Base-by-base conservation (phyloP, 2,797 vertebrate genomes). In the Centroberyx gerrardi region DNA sequence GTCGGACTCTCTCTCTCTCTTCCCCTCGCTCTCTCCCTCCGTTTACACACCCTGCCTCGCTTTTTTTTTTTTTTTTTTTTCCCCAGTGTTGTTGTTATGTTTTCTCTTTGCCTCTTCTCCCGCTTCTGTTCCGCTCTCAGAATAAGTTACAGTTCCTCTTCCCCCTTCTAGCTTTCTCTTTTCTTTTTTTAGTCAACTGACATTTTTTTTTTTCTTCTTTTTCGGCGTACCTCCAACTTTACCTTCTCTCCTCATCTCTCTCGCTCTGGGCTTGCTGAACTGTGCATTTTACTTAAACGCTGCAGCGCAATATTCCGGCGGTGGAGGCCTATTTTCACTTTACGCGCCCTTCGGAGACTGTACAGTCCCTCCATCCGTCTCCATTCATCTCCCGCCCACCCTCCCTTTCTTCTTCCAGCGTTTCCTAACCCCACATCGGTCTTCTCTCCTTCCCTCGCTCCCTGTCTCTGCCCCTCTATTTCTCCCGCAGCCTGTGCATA, bases 241-340 rank as follows among this genome's bases (percentile, higher is more conserved):
- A 74, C 81, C 48, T 82, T 73, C 74, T 72, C 58, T 72, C 53
- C 27, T 58, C 58, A 53, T 62, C 73, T 65, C 60, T 77, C 74
- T 86, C 63, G 85, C 88, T 90, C 62, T 80, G 68, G 60, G 68
- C 73, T 77, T 91, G 89, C 90, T 92, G 92, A 94, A 89, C 77
- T 88, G 51, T 91, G 91, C 84, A 81, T 90, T 94, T 92, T 90
- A 75, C 80, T 69, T 80, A 82, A 74, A 84, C 72, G 83, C 83
- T 69, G 76, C 80, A 33, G 74, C 90, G 87, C 85, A 89, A 82
- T 87, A 90, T 90, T 89, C 78, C 60, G 67, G 72, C 78, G 69
- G 78, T 72, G 75, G 78, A 85, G 64, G 75, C 74, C 87, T 89
- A 82, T 92, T 91, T 88, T 81, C 85, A 63, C 77, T 62, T 28